These are phyloP conservation scores for Pipistrellus nathusii DNA, from an alignment of 2,797 vertebrate species.

Conservation along the genomic window DNA sequence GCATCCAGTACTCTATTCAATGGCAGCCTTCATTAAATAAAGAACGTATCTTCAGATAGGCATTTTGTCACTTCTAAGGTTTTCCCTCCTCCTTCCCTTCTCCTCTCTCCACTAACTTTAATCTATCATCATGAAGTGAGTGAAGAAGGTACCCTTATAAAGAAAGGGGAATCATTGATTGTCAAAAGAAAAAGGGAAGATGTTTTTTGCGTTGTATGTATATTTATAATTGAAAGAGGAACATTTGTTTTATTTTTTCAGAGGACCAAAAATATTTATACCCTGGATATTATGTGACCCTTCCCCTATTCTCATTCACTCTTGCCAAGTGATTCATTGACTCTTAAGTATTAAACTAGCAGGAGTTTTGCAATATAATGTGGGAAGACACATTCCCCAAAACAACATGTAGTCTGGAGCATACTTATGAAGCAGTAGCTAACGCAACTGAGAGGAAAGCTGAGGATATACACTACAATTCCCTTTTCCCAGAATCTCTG, in stretches of 20 bases:
- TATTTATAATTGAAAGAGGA: not conserved
- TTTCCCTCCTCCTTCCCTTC: not conserved
- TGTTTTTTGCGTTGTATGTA: not conserved
- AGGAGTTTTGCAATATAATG: slow-evolving; percentile 37
- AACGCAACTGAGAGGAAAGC: not conserved
- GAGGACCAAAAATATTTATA: slow-evolving; percentile 1
- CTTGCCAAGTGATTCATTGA: slow-evolving; percentile 47
- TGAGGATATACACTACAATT: not conserved
- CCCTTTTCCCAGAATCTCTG: not conserved
- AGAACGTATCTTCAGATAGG: not conserved
- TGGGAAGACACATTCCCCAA: slow-evolving; percentile 45
- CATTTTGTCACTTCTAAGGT: not conserved
- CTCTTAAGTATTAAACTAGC: not conserved
- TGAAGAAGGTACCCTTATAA: not conserved
- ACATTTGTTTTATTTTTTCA: slow-evolving; percentile 9
- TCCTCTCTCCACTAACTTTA: not conserved
- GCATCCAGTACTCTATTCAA: not conserved
- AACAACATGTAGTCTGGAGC: slow-evolving; percentile 47
- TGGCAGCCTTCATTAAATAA: not conserved
- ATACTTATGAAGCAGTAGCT: slow-evolving; percentile 36
- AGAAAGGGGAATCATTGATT: not conserved
- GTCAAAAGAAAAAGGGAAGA: not conserved
- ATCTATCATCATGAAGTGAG: not conserved
- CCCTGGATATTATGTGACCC: slow-evolving; percentile 15
- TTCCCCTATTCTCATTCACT: not conserved